A percentile compares a stretch with the other conserved stretches of the same genome.
These are phyloP conservation scores for Myzus persicae DNA, from an alignment of 1,140 invertebrate species.

Conservation along the genomic window DNA sequence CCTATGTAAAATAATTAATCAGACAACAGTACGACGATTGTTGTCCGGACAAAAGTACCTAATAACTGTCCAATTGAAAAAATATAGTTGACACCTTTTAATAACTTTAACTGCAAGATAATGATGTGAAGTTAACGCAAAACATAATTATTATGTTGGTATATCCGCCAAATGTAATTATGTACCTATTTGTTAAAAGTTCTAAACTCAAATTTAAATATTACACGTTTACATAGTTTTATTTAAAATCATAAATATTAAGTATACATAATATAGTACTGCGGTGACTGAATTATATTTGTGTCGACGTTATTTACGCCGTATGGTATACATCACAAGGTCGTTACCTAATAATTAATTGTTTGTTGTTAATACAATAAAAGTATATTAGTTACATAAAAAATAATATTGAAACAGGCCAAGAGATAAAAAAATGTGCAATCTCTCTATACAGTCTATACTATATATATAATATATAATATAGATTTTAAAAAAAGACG, in stretches of 20 bases:
- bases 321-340: neutral
- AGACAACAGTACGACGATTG: neutral
- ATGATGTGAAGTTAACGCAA: neutral
- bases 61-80: conserved; percentile 15
- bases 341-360: neutral
- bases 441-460: neutral
- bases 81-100: neutral
- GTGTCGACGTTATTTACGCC: neutral
- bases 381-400: neutral
- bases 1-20: conserved; percentile 1
- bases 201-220: no score
- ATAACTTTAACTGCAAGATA: neutral
- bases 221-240: neutral
- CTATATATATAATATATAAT: neutral
- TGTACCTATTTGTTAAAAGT: neutral
- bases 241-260: neutral
- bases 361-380: neutral
- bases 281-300: neutral
- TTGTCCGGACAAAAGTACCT: neutral
- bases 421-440: neutral
- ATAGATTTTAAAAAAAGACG: neutral
- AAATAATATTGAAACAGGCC: neutral
- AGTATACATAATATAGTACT: neutral
- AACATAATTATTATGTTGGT: neutral
- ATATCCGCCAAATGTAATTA: neutral